Conservation (phyloP, 2,797 vertebrate species). For the Ptychadena robeensis region DNA sequence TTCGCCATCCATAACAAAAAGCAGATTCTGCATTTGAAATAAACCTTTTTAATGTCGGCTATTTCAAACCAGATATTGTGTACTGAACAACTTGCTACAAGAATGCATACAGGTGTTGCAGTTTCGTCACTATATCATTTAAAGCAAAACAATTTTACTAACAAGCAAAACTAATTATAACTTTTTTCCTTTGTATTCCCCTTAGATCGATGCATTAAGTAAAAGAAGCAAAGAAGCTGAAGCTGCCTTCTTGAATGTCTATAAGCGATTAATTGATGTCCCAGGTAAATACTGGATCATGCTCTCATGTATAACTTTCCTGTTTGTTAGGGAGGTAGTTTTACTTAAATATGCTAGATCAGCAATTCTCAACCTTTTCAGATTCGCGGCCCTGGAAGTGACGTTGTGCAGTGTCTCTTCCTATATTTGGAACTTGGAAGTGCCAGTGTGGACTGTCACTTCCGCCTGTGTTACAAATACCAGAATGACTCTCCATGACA, state of each 20-base stretch:
- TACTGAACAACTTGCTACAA: not conserved
- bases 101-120: not conserved
- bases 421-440: too few relatives aligned
- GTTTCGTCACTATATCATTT: not conserved
- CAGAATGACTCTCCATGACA: too few relatives aligned
- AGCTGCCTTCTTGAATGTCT: slow-evolving; percentile 97
- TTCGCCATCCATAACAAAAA: not conserved
- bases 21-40: too few relatives aligned
- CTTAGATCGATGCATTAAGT: slow-evolving; percentile 94
- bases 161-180: not conserved
- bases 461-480: too few relatives aligned
- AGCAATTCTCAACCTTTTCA: too few relatives aligned
- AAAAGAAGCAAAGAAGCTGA: slow-evolving; percentile 99
- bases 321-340: too few relatives aligned
- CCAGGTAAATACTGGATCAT: slow-evolving; percentile 83
- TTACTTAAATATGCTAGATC: too few relatives aligned
- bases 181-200: slow-evolving; percentile 35
- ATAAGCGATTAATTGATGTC: slow-evolving; percentile 98
- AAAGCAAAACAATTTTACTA: not conserved
- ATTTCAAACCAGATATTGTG: too few relatives aligned
- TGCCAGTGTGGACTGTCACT: too few relatives aligned
- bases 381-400: too few relatives aligned
- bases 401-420: too few relatives aligned
- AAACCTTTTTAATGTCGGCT: too few relatives aligned
- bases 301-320: not conserved